Conservation (phyloP, 2,113 vertebrate species). For the Pelvicachromis taeniatus region DNA sequence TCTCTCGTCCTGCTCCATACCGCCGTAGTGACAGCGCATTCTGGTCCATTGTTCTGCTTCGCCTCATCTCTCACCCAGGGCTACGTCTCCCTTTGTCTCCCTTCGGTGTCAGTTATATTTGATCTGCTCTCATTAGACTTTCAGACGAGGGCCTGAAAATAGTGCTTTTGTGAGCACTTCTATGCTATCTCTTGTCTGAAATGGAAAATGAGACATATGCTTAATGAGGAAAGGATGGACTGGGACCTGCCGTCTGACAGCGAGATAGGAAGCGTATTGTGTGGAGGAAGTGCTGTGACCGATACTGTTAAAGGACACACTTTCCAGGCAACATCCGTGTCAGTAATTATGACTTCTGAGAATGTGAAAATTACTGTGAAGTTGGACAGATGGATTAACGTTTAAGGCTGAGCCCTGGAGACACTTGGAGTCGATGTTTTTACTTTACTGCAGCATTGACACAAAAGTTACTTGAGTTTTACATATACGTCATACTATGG, state of each 20-base stretch:
- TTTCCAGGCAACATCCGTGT: constrained; percentile 20
- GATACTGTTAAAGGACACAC: constrained; percentile 42
- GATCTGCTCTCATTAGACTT: constrained; percentile 74
- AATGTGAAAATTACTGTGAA: constrained; percentile 34
- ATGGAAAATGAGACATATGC: constrained; percentile 76
- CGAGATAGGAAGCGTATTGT: constrained; percentile 36
- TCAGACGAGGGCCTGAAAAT: constrained; percentile 62
- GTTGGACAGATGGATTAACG: constrained; percentile 55
- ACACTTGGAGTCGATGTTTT: background rate
- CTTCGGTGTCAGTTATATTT: constrained; percentile 58
- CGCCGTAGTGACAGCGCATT: constrained; percentile 50
- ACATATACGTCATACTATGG: background rate
- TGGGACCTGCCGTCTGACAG: constrained; percentile 27
- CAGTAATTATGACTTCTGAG: constrained; percentile 42
- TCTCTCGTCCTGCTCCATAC: constrained; percentile 49
- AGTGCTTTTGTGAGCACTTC: constrained; percentile 72
- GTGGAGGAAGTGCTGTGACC: constrained; percentile 9
- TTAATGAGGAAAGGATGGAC: constrained; percentile 69
- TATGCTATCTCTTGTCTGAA: constrained; percentile 65
- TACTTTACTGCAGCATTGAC: constrained; percentile 23
- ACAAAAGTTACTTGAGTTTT: background rate
- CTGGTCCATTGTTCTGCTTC: constrained; percentile 59
- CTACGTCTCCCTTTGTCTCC: constrained; percentile 62
- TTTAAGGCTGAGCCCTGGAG: constrained; percentile 19
- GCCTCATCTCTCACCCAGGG: constrained; percentile 53